Base-by-base conservation (phyloP, 2,797 vertebrate species). In the Falco rusticolus region DNA sequence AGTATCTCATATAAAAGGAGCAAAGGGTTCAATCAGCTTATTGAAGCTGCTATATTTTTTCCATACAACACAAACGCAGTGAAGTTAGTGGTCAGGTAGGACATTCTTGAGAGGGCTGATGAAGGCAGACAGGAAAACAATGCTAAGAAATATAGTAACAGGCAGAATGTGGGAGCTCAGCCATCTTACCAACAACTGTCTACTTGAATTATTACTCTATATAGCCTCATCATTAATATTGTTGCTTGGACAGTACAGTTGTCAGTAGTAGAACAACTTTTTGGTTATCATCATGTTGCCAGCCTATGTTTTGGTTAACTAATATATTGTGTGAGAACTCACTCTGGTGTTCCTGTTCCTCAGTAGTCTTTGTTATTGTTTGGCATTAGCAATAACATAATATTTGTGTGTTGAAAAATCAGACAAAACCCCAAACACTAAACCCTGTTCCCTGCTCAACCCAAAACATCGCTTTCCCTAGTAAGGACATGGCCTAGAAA, bases 391-490 rank as follows among this genome's bases (percentile, higher is more conserved):
- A 47, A 39, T 37, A 16, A 41, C 13, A 5, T 34, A 61, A 56
- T 6, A 26, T 50, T 37, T 66, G 5, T 22, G 6, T 47, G 10
- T 25, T 31, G 25, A 53, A 28, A 5, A 41, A 41, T 6, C 41
- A 41, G 41, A 41, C 41, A 41, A 41, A 41, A 41, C 12, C 41
- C 41, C 15, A 33, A 66, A 39, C 24, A 28, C 29, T 57, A 56
- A 85, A 9, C 31, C 20, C 14, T 10, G 2, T 31, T 43, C 4
- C 7, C 2, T 6, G 12, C 4, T 5, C 13, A 34, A 4, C 10
- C 22, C 11, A 51, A 77, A 21, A 11, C 11, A 22, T 5, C 5
- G 20, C 13, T 37, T 66, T 68, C 8, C 6, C 20, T 45, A 13
- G 1, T 16, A 59, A 70, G 56, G 43, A 26, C 29, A 72, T 76